Percentiles rank a stretch among this genome's conserved stretches.
Conservation (phyloP, 1,140 invertebrate species). For the Trichomalopsis sarcophagae region DNA sequence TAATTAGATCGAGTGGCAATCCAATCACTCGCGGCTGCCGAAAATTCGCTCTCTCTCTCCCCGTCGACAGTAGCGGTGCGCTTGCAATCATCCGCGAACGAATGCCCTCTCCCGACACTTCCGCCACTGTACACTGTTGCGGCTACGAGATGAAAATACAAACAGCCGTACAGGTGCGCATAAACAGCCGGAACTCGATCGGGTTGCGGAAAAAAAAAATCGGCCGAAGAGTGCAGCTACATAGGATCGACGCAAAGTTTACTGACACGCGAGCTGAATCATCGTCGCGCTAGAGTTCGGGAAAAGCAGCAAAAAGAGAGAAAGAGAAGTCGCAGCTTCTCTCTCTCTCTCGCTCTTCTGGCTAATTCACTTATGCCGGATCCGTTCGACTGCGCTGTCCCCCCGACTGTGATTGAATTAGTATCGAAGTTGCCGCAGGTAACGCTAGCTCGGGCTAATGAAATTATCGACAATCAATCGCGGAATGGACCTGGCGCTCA, state of each 20-base stretch:
- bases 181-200: not conserved
- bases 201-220: too few species aligned
- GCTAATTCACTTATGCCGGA: slow-evolving; percentile 48
- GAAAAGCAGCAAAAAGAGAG: slow-evolving; percentile 3
- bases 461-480: slow-evolving; percentile 69
- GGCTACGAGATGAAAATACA: not conserved
- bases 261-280: slow-evolving; percentile 24
- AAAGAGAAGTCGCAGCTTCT: not conserved
- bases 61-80: too few species aligned
- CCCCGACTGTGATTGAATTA: slow-evolving; percentile 60
- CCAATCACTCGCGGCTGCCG: not conserved
- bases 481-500: slow-evolving; percentile 44
- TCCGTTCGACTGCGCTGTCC: slow-evolving; percentile 21
- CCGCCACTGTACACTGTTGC: too few species aligned
- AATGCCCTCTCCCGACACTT: not conserved
- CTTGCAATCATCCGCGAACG: not conserved
- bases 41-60: not conserved
- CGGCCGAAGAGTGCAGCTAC: not conserved
- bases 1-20: not conserved
- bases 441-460: slow-evolving; percentile 52
- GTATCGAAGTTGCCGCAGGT: slow-evolving; percentile 62
- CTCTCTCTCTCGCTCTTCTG: not conserved
- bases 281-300: not conserved
- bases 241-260: slow-evolving; percentile 35
- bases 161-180: not conserved